Evolutionary conservation across 1,140 invertebrate species (phyloP).

Genomic region (Coenobita brevimanus): DNA sequence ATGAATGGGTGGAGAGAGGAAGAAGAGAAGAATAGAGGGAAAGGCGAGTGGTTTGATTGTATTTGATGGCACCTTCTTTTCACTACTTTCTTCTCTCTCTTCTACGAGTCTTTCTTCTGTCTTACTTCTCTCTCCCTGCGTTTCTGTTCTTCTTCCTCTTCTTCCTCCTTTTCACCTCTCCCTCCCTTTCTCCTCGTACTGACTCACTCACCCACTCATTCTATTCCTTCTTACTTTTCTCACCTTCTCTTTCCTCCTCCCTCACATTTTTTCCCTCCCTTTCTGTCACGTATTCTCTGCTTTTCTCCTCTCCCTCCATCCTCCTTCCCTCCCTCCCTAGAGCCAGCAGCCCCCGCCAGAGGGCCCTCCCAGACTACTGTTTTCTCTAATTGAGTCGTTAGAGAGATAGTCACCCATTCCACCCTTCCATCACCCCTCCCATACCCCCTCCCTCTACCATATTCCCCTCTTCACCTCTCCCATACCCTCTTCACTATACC

Average conservation of each 20-base stretch:
- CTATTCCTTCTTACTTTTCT: too few relatives aligned
- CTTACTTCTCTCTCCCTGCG: conserved; percentile 5
- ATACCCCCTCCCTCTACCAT: background rate
- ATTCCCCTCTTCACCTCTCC: background rate
- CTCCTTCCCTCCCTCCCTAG: background rate
- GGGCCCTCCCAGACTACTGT: too few relatives aligned
- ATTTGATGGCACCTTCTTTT: background rate
- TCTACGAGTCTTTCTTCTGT: background rate
- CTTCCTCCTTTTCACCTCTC: background rate
- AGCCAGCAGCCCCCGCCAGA: too few relatives aligned
- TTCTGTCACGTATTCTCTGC: too few relatives aligned
- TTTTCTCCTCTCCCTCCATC: background rate
- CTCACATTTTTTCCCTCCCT: too few relatives aligned
- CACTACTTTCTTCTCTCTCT: conserved; percentile 13
- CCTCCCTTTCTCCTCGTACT: background rate
- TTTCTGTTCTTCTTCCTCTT: background rate
- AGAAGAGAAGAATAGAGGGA: background rate
- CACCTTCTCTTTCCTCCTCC: too few relatives aligned
- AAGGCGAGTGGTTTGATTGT: background rate
- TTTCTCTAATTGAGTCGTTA: too few relatives aligned
- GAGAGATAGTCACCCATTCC: too few relatives aligned
- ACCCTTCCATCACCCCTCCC: too few relatives aligned
- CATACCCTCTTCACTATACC: background rate
- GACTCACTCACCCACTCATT: background rate
- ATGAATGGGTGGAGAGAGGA: background rate